Percentiles rank a stretch among this genome's conserved stretches.
Conservation (phyloP, 2,888 invertebrate genomes). For the Leptopilina syphax region DNA sequence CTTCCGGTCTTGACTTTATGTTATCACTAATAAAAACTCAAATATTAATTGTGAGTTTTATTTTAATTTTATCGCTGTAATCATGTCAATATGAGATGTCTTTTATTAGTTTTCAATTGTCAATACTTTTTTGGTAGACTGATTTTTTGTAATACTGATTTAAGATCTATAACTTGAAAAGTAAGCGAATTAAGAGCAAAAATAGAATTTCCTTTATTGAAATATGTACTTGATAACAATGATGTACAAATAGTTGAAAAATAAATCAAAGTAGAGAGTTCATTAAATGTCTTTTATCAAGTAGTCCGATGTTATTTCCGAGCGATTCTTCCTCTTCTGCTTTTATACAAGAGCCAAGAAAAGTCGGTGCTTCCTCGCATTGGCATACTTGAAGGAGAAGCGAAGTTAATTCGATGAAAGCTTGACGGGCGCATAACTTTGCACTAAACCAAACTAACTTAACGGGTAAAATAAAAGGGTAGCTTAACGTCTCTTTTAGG, state of each 20-base stretch:
- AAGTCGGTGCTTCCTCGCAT: conserved; percentile 46
- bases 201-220: too few species aligned
- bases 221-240: too few species aligned
- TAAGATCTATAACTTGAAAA: too few species aligned
- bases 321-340: conserved; percentile 55
- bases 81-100: not conserved
- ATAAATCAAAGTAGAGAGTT: too few species aligned
- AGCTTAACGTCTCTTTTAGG: conserved; percentile 54
- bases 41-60: not conserved
- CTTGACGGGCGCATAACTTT: conserved; percentile 58
- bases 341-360: conserved; percentile 49
- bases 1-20: conserved; percentile 48
- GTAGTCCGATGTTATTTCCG: conserved; percentile 48
- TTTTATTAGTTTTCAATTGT: too few species aligned
- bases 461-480: conserved; percentile 53
- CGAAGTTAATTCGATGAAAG: conserved; percentile 58
- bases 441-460: conserved; percentile 58
- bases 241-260: too few species aligned
- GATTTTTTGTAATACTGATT: too few species aligned
- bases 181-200: too few species aligned
- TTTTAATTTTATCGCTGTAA: not conserved
- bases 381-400: conserved; percentile 54
- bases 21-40: conserved; percentile 35
- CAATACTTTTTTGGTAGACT: too few species aligned
- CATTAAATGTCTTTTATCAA: not conserved